Evolutionary conservation across 2,888 invertebrate species (phyloP).

Genomic region (Aproaerema taeniolella): DNA sequence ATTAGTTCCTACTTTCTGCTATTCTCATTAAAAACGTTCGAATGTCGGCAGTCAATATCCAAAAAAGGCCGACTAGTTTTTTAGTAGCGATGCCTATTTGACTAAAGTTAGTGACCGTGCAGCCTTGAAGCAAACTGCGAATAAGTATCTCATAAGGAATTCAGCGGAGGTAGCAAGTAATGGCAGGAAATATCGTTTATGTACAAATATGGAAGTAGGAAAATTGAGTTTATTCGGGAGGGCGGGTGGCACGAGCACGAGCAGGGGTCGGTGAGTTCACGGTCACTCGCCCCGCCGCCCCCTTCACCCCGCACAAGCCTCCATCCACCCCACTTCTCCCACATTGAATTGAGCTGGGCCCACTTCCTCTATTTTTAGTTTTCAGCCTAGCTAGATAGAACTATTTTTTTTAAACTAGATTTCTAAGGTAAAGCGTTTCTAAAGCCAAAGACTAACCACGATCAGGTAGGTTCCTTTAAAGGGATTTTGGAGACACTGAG

Average conservation of each 20-base stretch:
- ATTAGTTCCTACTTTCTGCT: not conserved
- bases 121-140: constrained; percentile 9
- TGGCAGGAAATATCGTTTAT: constrained; percentile 11
- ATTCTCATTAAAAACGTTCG: not conserved
- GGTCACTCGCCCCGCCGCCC: constrained; percentile 39
- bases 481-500: no score
- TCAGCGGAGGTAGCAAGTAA: constrained; percentile 13
- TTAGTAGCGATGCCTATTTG: constrained; percentile 1
- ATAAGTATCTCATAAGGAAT: constrained; percentile 9
- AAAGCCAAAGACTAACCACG: no score
- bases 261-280: constrained; percentile 66
- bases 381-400: constrained; percentile 24
- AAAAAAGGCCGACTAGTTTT: not conserved
- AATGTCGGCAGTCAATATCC: not conserved
- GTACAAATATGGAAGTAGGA: constrained; percentile 8
- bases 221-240: constrained; percentile 15
- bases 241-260: constrained; percentile 34
- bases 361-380: constrained; percentile 49
- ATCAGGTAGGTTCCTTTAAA: no score
- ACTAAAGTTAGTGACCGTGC: constrained; percentile 10
- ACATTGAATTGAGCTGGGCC: constrained; percentile 21
- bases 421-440: no score
- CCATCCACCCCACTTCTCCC: constrained; percentile 23
- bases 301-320: constrained; percentile 22
- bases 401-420: not conserved